A percentile compares a stretch with the other conserved stretches of the same genome.
These are phyloP conservation scores for Sebastes iracundus DNA, from an alignment of 2,797 vertebrate species.

Conservation along the genomic window DNA sequence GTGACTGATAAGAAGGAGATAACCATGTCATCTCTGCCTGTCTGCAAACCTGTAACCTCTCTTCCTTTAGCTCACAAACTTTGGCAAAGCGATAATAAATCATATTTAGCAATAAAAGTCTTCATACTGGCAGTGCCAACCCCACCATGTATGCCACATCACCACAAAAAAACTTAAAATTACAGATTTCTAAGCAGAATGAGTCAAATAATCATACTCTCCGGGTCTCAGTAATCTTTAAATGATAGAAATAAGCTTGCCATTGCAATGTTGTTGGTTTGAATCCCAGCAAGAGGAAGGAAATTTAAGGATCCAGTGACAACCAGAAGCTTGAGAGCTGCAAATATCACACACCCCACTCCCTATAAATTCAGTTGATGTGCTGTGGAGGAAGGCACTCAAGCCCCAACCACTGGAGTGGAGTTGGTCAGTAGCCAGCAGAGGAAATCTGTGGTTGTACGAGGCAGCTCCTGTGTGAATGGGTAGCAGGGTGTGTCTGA, in stretches of 20 bases:
- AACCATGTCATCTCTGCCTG: conserved; percentile 64
- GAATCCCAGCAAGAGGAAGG: conserved; percentile 39
- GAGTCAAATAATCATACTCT: conserved; percentile 23
- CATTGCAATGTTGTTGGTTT: conserved; percentile 37
- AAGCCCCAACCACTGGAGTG: conserved; percentile 64
- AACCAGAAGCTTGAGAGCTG: conserved; percentile 61
- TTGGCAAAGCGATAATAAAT: not conserved
- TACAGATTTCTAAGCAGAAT: conserved; percentile 7
- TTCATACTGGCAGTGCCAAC: not conserved
- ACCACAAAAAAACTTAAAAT: not conserved
- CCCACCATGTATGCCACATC: not conserved
- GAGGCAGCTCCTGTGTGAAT: conserved; percentile 72
- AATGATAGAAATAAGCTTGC: conserved; percentile 18
- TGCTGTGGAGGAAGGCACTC: conserved; percentile 70
- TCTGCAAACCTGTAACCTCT: conserved; percentile 40
- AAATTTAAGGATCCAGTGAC: conserved; percentile 65
- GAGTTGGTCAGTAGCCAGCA: conserved; percentile 67
- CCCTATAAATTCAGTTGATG: conserved; percentile 73
- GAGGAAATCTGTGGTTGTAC: conserved; percentile 74
- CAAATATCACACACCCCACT: conserved; percentile 62
- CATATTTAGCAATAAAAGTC: conserved; percentile 4
- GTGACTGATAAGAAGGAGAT: conserved; percentile 78
- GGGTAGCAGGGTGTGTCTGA: conserved; percentile 73
- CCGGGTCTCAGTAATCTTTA: conserved; percentile 11
- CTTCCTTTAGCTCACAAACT: conserved; percentile 8